Evolutionary conservation across 2,888 invertebrate genomes (phyloP).

Genomic region (Andrena flavipes): DNA sequence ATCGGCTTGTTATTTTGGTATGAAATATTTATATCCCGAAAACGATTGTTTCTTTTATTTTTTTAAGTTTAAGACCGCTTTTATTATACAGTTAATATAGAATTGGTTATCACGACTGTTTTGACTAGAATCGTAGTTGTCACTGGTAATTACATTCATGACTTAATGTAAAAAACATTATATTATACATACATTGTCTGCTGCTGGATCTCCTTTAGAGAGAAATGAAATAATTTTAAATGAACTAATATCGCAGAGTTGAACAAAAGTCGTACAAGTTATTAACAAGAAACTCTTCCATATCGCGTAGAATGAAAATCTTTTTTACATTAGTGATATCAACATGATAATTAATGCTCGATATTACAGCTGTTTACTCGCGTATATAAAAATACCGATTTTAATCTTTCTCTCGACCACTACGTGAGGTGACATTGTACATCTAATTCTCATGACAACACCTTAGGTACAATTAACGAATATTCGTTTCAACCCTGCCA

Average conservation of each 20-base stretch:
- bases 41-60: background rate
- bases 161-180: background rate
- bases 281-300: no score
- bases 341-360: no score
- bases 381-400: no score
- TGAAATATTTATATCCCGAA: background rate
- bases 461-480: background rate
- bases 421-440: background rate
- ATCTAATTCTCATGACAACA: background rate
- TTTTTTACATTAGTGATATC: no score
- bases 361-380: no score
- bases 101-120: background rate
- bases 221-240: background rate
- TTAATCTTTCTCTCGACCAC: no score
- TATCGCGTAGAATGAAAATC: no score
- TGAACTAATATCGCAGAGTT: no score
- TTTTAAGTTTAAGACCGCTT: background rate
- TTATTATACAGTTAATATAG: background rate
- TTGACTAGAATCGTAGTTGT: conserved; percentile 19
- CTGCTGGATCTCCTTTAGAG: background rate
- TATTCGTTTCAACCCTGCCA: background rate
- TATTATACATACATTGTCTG: background rate
- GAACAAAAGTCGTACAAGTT: no score
- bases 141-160: background rate
- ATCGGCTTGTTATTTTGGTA: background rate